These are phyloP conservation scores for Riparia riparia DNA, from an alignment of 2,113 vertebrate genomes.

Conservation along the genomic window DNA sequence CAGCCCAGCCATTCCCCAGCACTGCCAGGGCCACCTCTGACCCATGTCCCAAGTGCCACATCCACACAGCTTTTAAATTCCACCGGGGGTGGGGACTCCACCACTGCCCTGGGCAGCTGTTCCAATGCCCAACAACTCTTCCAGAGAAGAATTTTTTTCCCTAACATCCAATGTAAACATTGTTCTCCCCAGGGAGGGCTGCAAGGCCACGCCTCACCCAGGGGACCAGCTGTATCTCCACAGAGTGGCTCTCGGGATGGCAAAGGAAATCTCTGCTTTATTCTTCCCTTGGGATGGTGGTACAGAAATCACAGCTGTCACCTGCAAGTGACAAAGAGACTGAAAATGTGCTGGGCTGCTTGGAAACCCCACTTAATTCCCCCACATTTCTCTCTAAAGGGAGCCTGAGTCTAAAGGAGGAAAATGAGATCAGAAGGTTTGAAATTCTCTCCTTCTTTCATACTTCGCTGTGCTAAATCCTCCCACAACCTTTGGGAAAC, in stretches of 20 bases:
- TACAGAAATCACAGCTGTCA: not conserved
- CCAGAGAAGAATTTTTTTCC: not conserved
- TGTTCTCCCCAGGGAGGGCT: not conserved
- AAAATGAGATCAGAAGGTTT: not conserved
- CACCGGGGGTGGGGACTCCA: not conserved
- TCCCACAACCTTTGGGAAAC: not conserved
- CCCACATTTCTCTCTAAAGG: not conserved
- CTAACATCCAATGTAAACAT: not conserved
- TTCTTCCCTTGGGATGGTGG: not conserved
- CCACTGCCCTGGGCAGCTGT: not conserved
- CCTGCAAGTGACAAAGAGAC: not conserved
- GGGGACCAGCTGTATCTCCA: not conserved
- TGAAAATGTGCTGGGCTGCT: not conserved
- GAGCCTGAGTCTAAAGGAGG: not conserved
- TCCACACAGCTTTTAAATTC: rapidly evolving
- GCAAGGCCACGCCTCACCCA: not conserved
- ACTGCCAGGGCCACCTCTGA: not conserved
- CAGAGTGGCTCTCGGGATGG: not conserved
- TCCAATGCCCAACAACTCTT: not conserved
- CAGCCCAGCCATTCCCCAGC: not conserved
- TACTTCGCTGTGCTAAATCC: not conserved
- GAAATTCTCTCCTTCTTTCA: not conserved
- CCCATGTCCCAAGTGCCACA: not conserved
- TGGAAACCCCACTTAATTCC: not conserved
- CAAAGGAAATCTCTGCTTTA: not conserved